These are phyloP conservation scores for Tricholaema leucomelas DNA, from an alignment of 2,113 vertebrate genomes.

Conservation along the genomic window DNA sequence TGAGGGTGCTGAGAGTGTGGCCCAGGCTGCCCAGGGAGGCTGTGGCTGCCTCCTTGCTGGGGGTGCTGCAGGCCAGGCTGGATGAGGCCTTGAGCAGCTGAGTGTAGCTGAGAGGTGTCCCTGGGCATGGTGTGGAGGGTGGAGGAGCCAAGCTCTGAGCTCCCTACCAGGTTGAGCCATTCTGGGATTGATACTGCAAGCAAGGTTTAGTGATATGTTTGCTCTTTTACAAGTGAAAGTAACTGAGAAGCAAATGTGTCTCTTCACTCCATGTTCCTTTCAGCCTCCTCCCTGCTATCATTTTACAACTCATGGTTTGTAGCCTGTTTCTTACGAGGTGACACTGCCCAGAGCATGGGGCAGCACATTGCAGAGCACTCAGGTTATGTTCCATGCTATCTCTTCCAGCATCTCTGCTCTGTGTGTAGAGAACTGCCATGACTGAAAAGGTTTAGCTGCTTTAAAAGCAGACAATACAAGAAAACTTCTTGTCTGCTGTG, in stretches of 20 bases:
- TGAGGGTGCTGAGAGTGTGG: too few relatives aligned
- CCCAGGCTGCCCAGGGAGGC: too few relatives aligned
- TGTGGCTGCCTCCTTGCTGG: too few relatives aligned
- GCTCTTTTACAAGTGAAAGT: neutral
- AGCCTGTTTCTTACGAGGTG: neutral
- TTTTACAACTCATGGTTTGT: neutral
- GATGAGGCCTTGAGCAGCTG: too few relatives aligned
- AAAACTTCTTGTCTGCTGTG: neutral
- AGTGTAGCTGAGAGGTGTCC: too few relatives aligned
- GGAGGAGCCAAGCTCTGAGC: too few relatives aligned
- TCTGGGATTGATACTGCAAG: neutral
- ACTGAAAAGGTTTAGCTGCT: neutral
- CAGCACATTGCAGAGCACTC: neutral
- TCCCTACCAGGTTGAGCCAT: too few relatives aligned
- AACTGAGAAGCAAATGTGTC: neutral
- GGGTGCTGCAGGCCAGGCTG: too few relatives aligned
- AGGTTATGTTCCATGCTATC: neutral
- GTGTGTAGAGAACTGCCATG: neutral
- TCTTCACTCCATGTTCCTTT: neutral
- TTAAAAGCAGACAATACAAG: neutral
- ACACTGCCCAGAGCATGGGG: neutral
- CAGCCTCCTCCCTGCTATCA: neutral
- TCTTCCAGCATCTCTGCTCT: neutral
- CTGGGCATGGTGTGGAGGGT: too few relatives aligned
- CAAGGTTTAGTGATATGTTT: neutral